Evolutionary conservation across 1,140 invertebrate genomes (phyloP), one percentile per base, ranked within the genome.

Genomic region (Trypoxylus dichotomus): DNA sequence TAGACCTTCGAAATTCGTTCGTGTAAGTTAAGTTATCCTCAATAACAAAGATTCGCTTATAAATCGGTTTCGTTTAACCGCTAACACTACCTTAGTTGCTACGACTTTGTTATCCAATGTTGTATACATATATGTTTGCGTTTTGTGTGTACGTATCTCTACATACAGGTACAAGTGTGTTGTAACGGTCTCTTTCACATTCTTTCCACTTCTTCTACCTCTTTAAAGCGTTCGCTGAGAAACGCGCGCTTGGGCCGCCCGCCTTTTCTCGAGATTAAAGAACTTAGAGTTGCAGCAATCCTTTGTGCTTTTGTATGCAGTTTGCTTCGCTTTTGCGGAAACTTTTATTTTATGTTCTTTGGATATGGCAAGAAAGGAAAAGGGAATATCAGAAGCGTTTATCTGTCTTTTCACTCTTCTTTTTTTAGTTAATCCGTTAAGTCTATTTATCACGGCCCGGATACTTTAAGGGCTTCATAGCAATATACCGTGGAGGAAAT

Each of bases 291-390:
- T 68, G 60, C 60, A 68, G 13, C 60, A 68, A 68, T 68, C 60
- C 60, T 68, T 68, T 68, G 60, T 68, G 60, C 60, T 68, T 68
- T 68, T 68, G 27, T 68, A 68, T 68, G 60, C 60, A 68, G 60
- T 68, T 68, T 68, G 60, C 60, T 68, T 27, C 60, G 24, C 60
- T 29, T 68, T 68, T 68, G 27, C 60, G 19, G 24, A 68, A 68
- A 68, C 60, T 68, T 68, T 24, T 24, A 68, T 68, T 68, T 68
- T 68, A 68, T 68, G 27, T 68, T 29, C 60, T 29, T 68, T 24
- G 60, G 60, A 24, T 11, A 68, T 7, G 15, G 13, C 27, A 27
- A 68, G 24, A 68, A 24, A 24, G 24, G 11, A 68, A 68, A 19
- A 13, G 24, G 10, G 60, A 24, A 68, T 68, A 68, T 68, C 60